These are phyloP conservation scores for Horisme vitalbata DNA, from an alignment of 2,888 invertebrate species.

Conservation along the genomic window DNA sequence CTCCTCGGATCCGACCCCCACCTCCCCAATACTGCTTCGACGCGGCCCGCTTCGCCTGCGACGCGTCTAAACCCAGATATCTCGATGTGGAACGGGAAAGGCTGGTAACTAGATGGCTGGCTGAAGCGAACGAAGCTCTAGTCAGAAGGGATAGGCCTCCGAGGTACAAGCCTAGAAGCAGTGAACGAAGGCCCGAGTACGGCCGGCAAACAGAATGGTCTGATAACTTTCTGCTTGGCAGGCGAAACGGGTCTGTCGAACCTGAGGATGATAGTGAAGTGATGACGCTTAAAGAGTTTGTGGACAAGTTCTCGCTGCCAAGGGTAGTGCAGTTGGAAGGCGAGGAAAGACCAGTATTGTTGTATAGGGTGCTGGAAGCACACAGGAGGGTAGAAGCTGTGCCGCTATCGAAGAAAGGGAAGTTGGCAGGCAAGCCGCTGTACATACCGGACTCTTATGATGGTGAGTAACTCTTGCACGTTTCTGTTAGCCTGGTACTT, in stretches of 20 bases:
- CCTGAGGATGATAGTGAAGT: slow-evolving; percentile 78
- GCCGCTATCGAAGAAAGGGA: slow-evolving; percentile 81
- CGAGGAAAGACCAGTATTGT: slow-evolving; percentile 82
- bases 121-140: slow-evolving; percentile 77
- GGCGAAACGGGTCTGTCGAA: slow-evolving; percentile 69
- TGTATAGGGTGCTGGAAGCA: slow-evolving; percentile 85
- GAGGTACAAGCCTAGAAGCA: slow-evolving; percentile 72
- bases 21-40: slow-evolving; percentile 81
- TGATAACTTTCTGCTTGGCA: slow-evolving; percentile 70
- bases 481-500: slow-evolving; percentile 17
- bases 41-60: slow-evolving; percentile 78
- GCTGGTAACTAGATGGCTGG: slow-evolving; percentile 76
- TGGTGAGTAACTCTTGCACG: slow-evolving; percentile 70
- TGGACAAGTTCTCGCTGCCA: slow-evolving; percentile 84
- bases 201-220: slow-evolving; percentile 69
- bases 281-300: slow-evolving; percentile 81
- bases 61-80: slow-evolving; percentile 76
- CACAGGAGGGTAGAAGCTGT: slow-evolving; percentile 85
- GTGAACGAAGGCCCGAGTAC: slow-evolving; percentile 76
- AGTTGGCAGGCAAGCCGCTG: slow-evolving; percentile 81
- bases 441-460: slow-evolving; percentile 87
- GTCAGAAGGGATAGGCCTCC: slow-evolving; percentile 73
- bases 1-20: slow-evolving; percentile 71
- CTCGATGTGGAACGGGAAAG: slow-evolving; percentile 76
- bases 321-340: slow-evolving; percentile 83